Percentiles rank a stretch among this genome's conserved stretches.
phyloP scores from a whole-genome alignment of 2,888 invertebrate species.

The Megamerina dolium region DNA sequence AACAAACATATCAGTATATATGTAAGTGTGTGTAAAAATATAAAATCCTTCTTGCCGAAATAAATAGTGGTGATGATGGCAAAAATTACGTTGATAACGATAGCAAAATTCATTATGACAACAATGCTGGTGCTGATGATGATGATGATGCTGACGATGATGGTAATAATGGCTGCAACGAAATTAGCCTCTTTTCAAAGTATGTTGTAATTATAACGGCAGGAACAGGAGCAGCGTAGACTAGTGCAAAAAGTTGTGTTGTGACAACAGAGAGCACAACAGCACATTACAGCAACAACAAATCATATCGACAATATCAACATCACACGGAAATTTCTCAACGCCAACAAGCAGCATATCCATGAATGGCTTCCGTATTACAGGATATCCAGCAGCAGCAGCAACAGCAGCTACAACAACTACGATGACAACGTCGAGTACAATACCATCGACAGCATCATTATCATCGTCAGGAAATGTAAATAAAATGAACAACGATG shows the following conservation, averaged over 20 bases:
- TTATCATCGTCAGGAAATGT: conserved; percentile 12
- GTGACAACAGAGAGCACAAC: conserved; percentile 13
- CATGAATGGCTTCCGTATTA: conserved; percentile 43
- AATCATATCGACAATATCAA: background rate
- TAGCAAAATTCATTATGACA: background rate
- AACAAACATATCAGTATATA: too few species aligned
- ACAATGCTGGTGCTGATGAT: too few species aligned
- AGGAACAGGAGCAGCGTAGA: background rate
- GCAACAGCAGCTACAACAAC: conserved; percentile 11
- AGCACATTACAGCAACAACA: conserved; percentile 9
- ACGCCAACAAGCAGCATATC: conserved; percentile 12
- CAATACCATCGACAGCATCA: conserved; percentile 8
- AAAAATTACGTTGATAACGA: too few species aligned
- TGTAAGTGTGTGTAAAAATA: too few species aligned
- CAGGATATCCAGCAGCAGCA: conserved; percentile 36
- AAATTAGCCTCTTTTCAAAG: too few species aligned
- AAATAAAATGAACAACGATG: conserved; percentile 21
- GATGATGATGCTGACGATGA: too few species aligned
- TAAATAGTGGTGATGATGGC: too few species aligned
- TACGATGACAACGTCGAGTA: background rate
- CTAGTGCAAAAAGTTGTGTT: background rate
- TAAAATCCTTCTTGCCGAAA: too few species aligned
- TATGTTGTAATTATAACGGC: background rate
- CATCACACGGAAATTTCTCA: conserved; percentile 13
- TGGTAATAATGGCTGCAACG: too few species aligned